Conservation (phyloP, 2,888 invertebrate species). For the Nymphalis c-album region DNA sequence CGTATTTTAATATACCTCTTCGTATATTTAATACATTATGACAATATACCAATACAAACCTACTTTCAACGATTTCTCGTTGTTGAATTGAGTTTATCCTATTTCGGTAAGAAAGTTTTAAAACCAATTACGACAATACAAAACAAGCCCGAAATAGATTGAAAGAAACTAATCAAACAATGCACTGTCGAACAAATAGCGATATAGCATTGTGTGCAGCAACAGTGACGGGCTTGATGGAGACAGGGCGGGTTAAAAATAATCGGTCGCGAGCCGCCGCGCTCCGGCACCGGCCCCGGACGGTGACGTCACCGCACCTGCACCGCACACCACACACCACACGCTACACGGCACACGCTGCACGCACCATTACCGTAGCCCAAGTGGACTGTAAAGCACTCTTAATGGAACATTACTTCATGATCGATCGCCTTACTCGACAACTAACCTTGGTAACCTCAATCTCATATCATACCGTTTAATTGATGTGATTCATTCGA, state of each 20-base stretch:
- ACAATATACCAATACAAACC: no score
- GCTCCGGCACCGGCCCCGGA: slow-evolving; percentile 16
- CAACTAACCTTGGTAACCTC: slow-evolving; percentile 2
- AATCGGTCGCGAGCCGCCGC: slow-evolving; percentile 42
- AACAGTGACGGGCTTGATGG: slow-evolving; percentile 40
- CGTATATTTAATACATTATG: neutral
- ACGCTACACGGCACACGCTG: slow-evolving; percentile 6
- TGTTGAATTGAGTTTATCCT: neutral
- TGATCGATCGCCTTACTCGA: slow-evolving; percentile 16
- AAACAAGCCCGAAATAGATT: slow-evolving; percentile 24
- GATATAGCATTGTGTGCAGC: slow-evolving; percentile 44
- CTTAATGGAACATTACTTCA: slow-evolving; percentile 22
- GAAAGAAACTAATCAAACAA: slow-evolving; percentile 34
- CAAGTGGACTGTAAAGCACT: slow-evolving; percentile 6
- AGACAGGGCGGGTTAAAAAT: slow-evolving; percentile 45
- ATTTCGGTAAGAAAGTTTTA: neutral
- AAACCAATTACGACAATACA: slow-evolving; percentile 11
- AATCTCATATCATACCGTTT: slow-evolving; percentile 13
- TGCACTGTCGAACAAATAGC: slow-evolving; percentile 40
- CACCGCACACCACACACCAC: slow-evolving; percentile 16
- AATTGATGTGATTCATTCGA: slow-evolving; percentile 4
- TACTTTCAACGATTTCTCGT: neutral
- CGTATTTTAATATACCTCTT: slow-evolving; percentile 6
- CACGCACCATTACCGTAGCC: slow-evolving; percentile 10
- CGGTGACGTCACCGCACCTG: slow-evolving; percentile 41